phyloP scores from a whole-genome alignment of 2,797 vertebrate species.

The Odontamblyopus rebecca region DNA sequence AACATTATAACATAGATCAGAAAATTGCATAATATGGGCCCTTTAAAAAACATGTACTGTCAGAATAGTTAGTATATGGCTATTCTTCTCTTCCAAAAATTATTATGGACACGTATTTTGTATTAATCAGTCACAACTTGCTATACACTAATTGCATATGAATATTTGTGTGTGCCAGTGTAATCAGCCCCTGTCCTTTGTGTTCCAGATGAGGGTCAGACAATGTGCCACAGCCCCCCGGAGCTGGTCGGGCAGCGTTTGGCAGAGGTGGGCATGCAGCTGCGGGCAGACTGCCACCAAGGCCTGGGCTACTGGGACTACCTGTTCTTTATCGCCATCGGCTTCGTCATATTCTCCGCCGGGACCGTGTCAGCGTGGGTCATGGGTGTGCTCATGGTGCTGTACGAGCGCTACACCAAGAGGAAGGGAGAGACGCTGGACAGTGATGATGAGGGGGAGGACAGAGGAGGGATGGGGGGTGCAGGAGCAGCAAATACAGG shows the following conservation, averaged over 20 bases:
- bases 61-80: too few relatives aligned
- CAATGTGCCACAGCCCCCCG: constrained; percentile 74
- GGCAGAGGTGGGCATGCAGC: constrained; percentile 82
- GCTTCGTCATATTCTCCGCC: constrained; percentile 91
- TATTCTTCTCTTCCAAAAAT: too few relatives aligned
- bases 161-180: background rate
- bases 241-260: constrained; percentile 80
- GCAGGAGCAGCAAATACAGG: constrained; percentile 64
- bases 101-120: background rate
- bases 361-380: constrained; percentile 90
- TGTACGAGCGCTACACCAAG: constrained; percentile 82
- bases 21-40: too few relatives aligned
- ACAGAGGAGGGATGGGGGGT: constrained; percentile 44
- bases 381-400: constrained; percentile 86
- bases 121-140: background rate
- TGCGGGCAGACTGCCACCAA: constrained; percentile 86
- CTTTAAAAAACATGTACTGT: too few relatives aligned
- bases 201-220: constrained; percentile 78
- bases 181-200: constrained; percentile 17
- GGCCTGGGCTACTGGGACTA: constrained; percentile 88
- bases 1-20: too few relatives aligned
- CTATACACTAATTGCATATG: background rate
- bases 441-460: constrained; percentile 75
- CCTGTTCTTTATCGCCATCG: constrained; percentile 89
- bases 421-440: constrained; percentile 76